phyloP scores from a whole-genome alignment of 2,113 vertebrate species.

The Ivindomyrus marchei region DNA sequence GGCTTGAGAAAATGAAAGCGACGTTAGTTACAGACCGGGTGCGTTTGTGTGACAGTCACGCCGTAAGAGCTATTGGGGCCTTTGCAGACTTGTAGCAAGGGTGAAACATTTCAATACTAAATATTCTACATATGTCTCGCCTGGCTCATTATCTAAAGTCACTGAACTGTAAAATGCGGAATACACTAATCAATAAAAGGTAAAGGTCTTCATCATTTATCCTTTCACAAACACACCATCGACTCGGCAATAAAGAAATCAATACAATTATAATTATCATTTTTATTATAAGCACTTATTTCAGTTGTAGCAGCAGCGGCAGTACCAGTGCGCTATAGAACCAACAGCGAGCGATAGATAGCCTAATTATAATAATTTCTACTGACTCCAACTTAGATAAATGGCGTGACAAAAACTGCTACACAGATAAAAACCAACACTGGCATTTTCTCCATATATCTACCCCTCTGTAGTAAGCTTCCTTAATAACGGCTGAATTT shows the following conservation, averaged over 20 bases:
- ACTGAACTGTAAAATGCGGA: not conserved
- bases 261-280: constrained; percentile 1
- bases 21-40: not conserved
- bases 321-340: not conserved
- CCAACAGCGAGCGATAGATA: not conserved
- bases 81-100: not conserved
- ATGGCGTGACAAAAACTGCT: not conserved
- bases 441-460: not conserved
- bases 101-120: not conserved
- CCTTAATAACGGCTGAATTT: not conserved
- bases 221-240: not conserved
- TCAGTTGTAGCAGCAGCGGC: not conserved
- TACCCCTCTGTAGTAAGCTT: not conserved
- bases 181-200: not conserved
- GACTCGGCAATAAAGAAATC: not conserved
- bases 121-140: not conserved
- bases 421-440: not conserved
- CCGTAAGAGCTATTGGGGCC: not conserved
- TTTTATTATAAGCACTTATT: not conserved
- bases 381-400: not conserved
- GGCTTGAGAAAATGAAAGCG: not conserved
- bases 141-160: not conserved
- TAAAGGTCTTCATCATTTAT: constrained; percentile 5
- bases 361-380: not conserved
- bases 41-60: not conserved